Evolutionary conservation across 2,888 invertebrate genomes (phyloP).

Genomic region (Amblyjoppa proteus): DNA sequence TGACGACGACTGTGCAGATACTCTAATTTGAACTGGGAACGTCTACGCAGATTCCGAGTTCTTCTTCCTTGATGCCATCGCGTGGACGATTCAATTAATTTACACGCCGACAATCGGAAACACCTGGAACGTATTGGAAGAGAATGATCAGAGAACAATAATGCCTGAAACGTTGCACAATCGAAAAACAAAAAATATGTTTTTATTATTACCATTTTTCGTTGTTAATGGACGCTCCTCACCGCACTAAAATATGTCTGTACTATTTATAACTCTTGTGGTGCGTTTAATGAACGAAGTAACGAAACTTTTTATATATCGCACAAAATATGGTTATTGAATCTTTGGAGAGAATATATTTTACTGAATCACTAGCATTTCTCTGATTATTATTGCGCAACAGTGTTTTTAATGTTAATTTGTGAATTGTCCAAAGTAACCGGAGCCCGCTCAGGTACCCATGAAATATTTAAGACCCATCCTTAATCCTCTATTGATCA

Average conservation of each 20-base stretch:
- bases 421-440: constrained; percentile 10
- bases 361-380: constrained; percentile 7
- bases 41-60: not conserved
- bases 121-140: not conserved
- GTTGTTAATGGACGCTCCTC: not conserved
- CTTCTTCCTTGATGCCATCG: not conserved
- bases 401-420: not conserved
- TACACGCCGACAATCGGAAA: not conserved
- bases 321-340: constrained; percentile 17
- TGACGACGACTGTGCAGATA: not conserved
- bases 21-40: constrained; percentile 2
- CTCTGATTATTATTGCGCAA: constrained; percentile 12
- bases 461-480: not conserved
- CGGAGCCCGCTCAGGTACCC: constrained; percentile 26
- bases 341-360: constrained; percentile 24
- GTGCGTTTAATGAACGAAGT: not conserved
- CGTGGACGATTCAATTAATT: not conserved
- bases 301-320: not conserved
- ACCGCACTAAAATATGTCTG: not conserved
- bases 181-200: not conserved
- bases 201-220: constrained; percentile 4
- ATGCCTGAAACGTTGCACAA: not conserved
- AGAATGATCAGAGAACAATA: not conserved
- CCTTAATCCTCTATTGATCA: constrained; percentile 19
- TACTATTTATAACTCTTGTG: not conserved